Base-by-base conservation (phyloP, 53 echinoderm and acorn worm species). In the Arbacia lixula region DNA sequence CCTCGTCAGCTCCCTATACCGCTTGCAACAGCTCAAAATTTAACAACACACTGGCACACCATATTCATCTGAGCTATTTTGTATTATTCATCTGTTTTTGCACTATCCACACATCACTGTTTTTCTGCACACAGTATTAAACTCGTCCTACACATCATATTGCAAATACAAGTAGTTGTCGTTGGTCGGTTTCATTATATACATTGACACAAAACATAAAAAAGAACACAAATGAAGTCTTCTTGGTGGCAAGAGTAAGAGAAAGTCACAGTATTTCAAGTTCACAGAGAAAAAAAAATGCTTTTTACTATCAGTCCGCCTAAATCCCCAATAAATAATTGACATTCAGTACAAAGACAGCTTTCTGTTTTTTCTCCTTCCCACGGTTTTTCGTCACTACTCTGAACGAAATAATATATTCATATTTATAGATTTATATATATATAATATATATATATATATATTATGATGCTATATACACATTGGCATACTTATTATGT, bases 381-480 rank as follows among this genome's bases (percentile, higher is more conserved):
- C 72, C n/a, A 12, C 31, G n/a, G n/a, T n/a, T n/a, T n/a, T n/a
- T n/a, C n/a, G n/a, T n/a, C 38, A 35, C 57, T 76, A 56, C 37
- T 54, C 57, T 37, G 54, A 76, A 24, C 25, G 76, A 76, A 76
- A 76, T 73, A 53, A 73, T 76, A 76, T 55, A 35, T 76, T 76
- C 37, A 76, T 76, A 76, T 76, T 76, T 56, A 76, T 76, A 76
- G 54, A 76, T 76, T 76, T 76, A 76, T 76, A 76, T 55, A 55
- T 56, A 76, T 76, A 55, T 76, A 29, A 72, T 72, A 76, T 75
- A 75, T 75, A 76, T 76, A 54, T 76, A 34, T 76, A 76, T 76
- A 76, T 76, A 76, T 76, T 76, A 76, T 76, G 56, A 76, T 76
- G 76, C 54, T 76, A 76, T 76, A 56, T 76, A 76, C 76, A 76